Conservation (phyloP, 2,888 invertebrate genomes). For the Amiota mariae region DNA sequence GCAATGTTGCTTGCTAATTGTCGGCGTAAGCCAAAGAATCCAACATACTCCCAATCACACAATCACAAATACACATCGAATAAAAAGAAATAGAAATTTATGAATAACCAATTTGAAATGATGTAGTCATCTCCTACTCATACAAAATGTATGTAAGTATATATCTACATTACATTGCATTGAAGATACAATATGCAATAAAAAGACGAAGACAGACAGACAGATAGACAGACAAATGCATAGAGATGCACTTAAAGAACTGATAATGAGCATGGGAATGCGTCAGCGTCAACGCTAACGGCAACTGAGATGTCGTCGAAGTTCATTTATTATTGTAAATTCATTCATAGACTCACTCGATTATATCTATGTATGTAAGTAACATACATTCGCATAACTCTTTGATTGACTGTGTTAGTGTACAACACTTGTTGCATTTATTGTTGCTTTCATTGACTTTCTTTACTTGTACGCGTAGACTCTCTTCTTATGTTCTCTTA, state of each 20-base stretch:
- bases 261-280: conserved; percentile 37
- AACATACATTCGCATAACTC: not conserved
- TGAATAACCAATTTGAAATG: conserved; percentile 23
- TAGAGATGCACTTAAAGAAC: conserved; percentile 1
- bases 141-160: not conserved
- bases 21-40: conserved; percentile 47
- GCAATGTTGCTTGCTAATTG: conserved; percentile 61
- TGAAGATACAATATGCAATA: not conserved
- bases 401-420: conserved; percentile 25
- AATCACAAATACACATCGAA: not conserved
- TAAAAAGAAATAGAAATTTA: conserved; percentile 10
- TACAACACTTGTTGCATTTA: conserved; percentile 37
- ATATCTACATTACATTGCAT: not conserved
- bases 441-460: conserved; percentile 3
- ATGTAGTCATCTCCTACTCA: not conserved
- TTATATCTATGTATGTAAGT: conserved; percentile 14
- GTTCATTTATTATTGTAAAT: conserved; percentile 60
- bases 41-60: conserved; percentile 20
- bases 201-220: conserved; percentile 5
- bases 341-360: conserved; percentile 59
- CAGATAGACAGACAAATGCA: conserved; percentile 7
- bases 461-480: not conserved
- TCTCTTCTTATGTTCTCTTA: conserved; percentile 2
- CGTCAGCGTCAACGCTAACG: conserved; percentile 42
- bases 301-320: conserved; percentile 23